Evolutionary conservation across 1,140 invertebrate genomes (phyloP).

Genomic region (Bradysia coprophila): DNA sequence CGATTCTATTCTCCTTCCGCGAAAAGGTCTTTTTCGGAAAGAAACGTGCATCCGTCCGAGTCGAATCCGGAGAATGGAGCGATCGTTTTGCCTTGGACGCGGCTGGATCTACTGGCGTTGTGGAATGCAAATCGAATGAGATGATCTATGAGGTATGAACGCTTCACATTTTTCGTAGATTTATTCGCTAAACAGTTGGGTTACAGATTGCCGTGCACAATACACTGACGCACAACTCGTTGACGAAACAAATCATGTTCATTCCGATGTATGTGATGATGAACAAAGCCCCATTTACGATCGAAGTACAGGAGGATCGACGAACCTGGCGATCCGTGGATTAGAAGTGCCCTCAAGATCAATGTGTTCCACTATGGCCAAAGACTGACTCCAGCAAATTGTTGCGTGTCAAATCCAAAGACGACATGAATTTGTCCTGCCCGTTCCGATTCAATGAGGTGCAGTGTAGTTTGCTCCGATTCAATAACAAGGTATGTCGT

Average conservation of each 20-base stretch:
- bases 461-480: constrained; percentile 56
- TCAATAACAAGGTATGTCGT: constrained; percentile 53
- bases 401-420: constrained; percentile 35
- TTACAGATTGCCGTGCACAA: constrained; percentile 82
- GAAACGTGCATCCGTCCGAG: constrained; percentile 73
- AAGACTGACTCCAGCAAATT: constrained; percentile 39
- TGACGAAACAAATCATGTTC: constrained; percentile 93
- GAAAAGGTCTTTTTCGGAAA: constrained; percentile 82
- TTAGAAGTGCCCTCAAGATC: constrained; percentile 27
- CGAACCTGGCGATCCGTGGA: constrained; percentile 44
- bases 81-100: constrained; percentile 95
- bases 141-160: constrained; percentile 40
- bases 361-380: constrained; percentile 78
- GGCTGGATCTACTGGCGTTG: constrained; percentile 80
- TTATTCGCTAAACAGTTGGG: too few species aligned
- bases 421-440: constrained; percentile 44
- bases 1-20: constrained; percentile 82
- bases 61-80: constrained; percentile 85
- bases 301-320: constrained; percentile 64
- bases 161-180: background rate
- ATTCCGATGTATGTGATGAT: constrained; percentile 88
- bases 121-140: constrained; percentile 59
- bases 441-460: constrained; percentile 72
- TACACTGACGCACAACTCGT: constrained; percentile 68
- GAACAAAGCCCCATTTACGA: constrained; percentile 58